Base-by-base conservation (phyloP, 1,140 invertebrate species). In the Cheumatopsyche charites region DNA sequence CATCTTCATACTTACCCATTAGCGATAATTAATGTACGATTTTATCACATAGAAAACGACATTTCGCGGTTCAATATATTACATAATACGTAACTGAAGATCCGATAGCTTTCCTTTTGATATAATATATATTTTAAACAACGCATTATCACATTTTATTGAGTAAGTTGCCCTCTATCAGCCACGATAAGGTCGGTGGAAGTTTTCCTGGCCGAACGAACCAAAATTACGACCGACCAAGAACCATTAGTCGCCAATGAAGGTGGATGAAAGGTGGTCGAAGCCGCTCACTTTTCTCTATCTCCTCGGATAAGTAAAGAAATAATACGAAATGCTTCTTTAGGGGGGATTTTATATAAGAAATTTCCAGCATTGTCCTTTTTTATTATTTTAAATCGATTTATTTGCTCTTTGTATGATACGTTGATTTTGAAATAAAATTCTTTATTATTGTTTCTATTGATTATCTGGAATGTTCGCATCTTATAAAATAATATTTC, bases 61-160 rank as follows among this genome's bases (percentile, higher is more conserved):
- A 36, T 36, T 4, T 4, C 45, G 47, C 19, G 4, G 45, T n/a
- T n/a, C 45, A 17, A 47, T 3, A 17, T 17, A 17, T 52, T 17
- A 52, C 19, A 52, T 52, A 15, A 52, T 52, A n/a, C n/a, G n/a
- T n/a, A n/a, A n/a, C n/a, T n/a, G n/a, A n/a, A n/a, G n/a, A n/a
- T n/a, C n/a, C n/a, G n/a, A n/a, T n/a, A n/a, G n/a, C n/a, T n/a
- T n/a, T 36, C 3, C 9, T 36, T 36, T 36, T 9, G 3, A 36
- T 9, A 36, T 9, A 36, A 36, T 36, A 36, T 36, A 36, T 36
- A 36, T 41, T 43, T 66, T 45, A 47, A 47, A 66, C 63, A 66
- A 66, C 63, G 63, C 63, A 47, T 66, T 66, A 66, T 66, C 63
- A 26, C 63, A 47, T 66, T 66, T 66, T 66, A 66, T 66, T 66